These are phyloP conservation scores for Pangasius larnaudii DNA, from an alignment of 2,797 vertebrate genomes.

Conservation along the genomic window DNA sequence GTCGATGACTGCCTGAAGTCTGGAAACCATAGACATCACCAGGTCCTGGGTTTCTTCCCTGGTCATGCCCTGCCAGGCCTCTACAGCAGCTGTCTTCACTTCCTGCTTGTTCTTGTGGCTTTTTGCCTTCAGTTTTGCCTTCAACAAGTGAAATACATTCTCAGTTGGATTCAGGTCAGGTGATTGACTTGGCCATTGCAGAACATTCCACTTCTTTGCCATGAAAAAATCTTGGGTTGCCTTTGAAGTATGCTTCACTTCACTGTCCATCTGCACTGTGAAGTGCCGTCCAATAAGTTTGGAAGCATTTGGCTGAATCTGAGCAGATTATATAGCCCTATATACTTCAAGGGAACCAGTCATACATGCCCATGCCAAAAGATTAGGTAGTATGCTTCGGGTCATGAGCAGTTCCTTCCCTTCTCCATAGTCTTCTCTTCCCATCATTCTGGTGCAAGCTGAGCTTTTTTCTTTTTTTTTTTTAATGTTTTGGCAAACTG, in stretches of 20 bases:
- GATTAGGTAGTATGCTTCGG: not conserved
- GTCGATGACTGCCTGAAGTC: not conserved
- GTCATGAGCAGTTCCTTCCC: not conserved
- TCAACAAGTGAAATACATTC: not conserved
- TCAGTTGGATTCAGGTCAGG: not conserved
- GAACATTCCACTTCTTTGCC: not conserved
- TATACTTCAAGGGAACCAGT: not conserved
- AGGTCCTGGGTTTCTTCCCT: not conserved
- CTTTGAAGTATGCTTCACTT: not conserved
- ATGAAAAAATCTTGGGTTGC: not conserved
- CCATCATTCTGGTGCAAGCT: not conserved
- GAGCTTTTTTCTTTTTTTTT: not conserved
- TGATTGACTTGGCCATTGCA: not conserved
- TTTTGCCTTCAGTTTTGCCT: not conserved
- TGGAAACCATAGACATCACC: not conserved
- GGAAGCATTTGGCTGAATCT: not conserved
- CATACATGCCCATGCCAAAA: not conserved
- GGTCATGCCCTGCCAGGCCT: not conserved
- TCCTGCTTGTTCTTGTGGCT: not conserved
- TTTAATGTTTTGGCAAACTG: not conserved
- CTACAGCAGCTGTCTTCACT: not conserved
- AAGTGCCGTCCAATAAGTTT: not conserved
- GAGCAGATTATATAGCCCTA: not conserved
- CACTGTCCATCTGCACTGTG: slow-evolving; percentile 24
- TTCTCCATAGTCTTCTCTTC: not conserved